Base-by-base conservation (phyloP, 2,888 invertebrate genomes). In the Agrochola lychnidis region DNA sequence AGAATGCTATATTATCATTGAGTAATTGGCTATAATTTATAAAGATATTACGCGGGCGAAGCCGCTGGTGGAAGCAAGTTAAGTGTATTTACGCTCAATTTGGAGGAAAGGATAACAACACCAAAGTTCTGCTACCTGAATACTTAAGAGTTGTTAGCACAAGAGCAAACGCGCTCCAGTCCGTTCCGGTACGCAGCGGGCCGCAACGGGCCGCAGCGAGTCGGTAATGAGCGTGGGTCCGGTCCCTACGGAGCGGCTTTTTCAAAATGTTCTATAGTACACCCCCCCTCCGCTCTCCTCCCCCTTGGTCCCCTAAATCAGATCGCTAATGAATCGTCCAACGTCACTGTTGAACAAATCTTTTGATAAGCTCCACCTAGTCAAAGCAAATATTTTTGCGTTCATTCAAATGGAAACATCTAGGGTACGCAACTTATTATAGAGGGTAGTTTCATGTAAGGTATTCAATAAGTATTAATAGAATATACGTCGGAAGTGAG, bases 301-400 rank as follows among this genome's bases (percentile, higher is more conserved):
- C 16, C 53, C 53, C 22, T 67, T 22, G 22, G 62, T 48, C 48
- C 61, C 62, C 56, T 40, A 45, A 72, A 76, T 80, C 77, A 77
- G 63, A 83, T 68, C 45, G 40, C 74, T 83, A 83, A 83, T 84
- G 81, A 75, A 51, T 77, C 77, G 59, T 57, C 66, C 30, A 63
- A 51, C 71, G 69, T 59, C n/a, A 53, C 76, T 25, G 51, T 25
- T 30, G 51, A 67, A 57, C 62, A 36, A 70, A 59, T 59, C 57
- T 79, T 73, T 70, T 71, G 67, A 48, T 70, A 40, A 66, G 57
- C 61, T 71, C 40, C 25, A 62, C 30, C 56, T 22, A 14, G 45
- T 36, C 25, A 16, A 16, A 53, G 51, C n/a, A 40, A 36, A 48
- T 62, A 67, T 62, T 14, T 67, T 48, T 40, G 40, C 30, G 53